Conservation (phyloP, 37 sponge, comb jelly and placozoan species). For the Oopsacas minuta region DNA sequence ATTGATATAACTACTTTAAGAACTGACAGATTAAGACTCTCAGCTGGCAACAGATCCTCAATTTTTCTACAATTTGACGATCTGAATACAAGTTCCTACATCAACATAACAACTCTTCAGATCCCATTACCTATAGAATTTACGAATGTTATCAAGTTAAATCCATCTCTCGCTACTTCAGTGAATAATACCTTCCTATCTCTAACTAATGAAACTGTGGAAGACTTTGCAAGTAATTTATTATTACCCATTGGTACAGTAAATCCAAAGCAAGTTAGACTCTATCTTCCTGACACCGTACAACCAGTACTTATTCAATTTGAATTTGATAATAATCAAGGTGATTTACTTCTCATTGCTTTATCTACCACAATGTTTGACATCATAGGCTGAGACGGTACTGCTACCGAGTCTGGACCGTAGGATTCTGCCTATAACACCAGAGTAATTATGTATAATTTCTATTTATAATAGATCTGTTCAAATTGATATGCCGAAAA, state of each 20-base stretch:
- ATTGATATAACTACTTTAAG: constrained; percentile 30
- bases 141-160: neutral
- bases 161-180: neutral
- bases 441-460: no score
- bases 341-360: no score
- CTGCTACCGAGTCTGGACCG: no score
- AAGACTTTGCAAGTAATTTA: neutral
- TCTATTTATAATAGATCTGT: no score
- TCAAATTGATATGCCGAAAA: no score
- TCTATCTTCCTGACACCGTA: neutral
- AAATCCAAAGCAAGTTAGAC: neutral
- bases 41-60: neutral
- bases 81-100: neutral
- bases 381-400: no score
- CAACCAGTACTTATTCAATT: neutral
- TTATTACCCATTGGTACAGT: neutral
- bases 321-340: constrained; percentile 41
- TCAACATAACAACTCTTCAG: neutral
- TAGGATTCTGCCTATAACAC: no score
- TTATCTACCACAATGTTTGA: no score
- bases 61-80: neutral
- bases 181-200: neutral
- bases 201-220: neutral
- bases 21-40: neutral
- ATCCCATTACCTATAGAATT: neutral